Percentiles rank a stretch among this genome's conserved stretches.
phyloP scores from a whole-genome alignment of 2,888 invertebrate genomes.

The Tenthredo amoena region DNA sequence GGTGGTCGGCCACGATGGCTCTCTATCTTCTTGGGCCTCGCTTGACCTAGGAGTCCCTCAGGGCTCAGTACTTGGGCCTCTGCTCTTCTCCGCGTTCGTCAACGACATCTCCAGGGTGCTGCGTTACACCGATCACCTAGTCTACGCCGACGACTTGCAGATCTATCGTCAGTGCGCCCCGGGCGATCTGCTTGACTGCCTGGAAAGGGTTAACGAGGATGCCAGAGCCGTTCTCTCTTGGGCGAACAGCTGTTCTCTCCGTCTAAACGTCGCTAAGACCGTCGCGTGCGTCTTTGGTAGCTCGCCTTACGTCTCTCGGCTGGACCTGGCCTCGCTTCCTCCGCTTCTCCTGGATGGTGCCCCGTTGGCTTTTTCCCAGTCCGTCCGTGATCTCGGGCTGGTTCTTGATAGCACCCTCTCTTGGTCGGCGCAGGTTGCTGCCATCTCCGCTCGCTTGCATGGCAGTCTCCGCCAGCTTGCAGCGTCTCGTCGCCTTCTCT shows the following conservation, averaged over 20 bases:
- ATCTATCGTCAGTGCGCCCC: neutral
- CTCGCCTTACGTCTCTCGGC: neutral
- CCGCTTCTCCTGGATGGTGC: neutral
- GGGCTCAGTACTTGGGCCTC: neutral
- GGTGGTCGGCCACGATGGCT: neutral
- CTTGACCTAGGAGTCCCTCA: neutral
- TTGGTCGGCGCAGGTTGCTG: neutral
- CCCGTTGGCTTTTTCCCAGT: neutral
- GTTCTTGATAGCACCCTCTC: neutral
- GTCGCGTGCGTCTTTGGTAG: neutral
- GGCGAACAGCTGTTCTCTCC: neutral
- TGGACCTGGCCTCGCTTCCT: neutral
- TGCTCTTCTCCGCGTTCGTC: neutral
- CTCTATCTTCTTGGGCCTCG: neutral
- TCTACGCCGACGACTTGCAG: neutral
- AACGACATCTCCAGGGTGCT: neutral
- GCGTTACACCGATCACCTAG: neutral
- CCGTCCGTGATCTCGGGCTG: neutral
- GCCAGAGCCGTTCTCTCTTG: neutral
- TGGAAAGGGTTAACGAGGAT: neutral
- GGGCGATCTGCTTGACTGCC: neutral
- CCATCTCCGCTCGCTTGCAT: neutral
- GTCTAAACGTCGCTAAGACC: neutral
- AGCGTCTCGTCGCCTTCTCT: neutral
- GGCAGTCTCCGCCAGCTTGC: neutral